These are phyloP conservation scores for Crenuchus spilurus DNA, from an alignment of 2,797 vertebrate species.

Conservation along the genomic window DNA sequence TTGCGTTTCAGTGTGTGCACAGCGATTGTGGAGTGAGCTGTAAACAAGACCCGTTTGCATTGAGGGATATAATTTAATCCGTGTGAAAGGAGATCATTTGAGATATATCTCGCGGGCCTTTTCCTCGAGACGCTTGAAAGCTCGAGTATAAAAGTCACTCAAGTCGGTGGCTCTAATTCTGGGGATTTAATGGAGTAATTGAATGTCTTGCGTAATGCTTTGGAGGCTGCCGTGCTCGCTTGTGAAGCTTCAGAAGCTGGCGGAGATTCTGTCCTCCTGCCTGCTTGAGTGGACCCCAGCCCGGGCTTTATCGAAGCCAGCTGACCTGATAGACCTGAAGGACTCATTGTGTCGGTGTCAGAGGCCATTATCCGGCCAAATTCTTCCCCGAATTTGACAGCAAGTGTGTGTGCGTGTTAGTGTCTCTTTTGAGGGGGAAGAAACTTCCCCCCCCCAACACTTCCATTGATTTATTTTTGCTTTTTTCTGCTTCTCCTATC, in stretches of 20 bases:
- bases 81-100: conserved; percentile 27
- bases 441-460: conserved; percentile 81
- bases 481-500: conserved; percentile 89
- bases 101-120: conserved; percentile 29
- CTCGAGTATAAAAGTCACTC: conserved; percentile 40
- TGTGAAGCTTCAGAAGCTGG: conserved; percentile 7
- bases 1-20: conserved; percentile 9
- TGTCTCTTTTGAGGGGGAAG: too few species aligned
- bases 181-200: conserved; percentile 59
- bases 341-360: conserved; percentile 80
- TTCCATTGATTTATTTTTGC: conserved; percentile 93
- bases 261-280: background rate
- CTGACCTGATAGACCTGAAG: conserved; percentile 75
- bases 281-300: conserved; percentile 45
- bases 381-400: conserved; percentile 76
- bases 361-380: conserved; percentile 77
- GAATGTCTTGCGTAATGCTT: conserved; percentile 48
- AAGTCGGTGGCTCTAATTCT: conserved; percentile 35
- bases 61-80: conserved; percentile 37
- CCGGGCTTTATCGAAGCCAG: conserved; percentile 64
- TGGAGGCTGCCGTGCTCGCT: background rate
- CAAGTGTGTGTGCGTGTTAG: conserved; percentile 74
- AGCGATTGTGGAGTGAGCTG: conserved; percentile 40
- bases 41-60: conserved; percentile 29
- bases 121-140: conserved; percentile 40